Conservation (phyloP, 2,113 vertebrate genomes). For the Vanacampus margaritifer region DNA sequence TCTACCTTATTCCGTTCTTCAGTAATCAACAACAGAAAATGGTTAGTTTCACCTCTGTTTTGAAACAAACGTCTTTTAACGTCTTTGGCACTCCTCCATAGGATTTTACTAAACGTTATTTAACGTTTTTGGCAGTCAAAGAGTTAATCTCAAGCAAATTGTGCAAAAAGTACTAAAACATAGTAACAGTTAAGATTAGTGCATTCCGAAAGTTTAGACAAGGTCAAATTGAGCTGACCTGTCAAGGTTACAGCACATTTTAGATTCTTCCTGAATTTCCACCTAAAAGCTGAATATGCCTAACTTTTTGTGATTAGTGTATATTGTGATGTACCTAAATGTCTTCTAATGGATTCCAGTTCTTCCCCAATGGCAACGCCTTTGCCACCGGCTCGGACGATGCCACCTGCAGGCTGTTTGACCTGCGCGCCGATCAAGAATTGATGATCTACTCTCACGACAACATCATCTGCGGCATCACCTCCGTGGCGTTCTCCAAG, state of each 20-base stretch:
- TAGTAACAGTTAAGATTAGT: no score
- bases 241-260: background rate
- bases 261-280: background rate
- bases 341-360: slow-evolving; percentile 68
- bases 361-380: slow-evolving; percentile 97
- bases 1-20: no score
- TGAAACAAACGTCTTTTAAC: no score
- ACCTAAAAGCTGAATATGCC: background rate
- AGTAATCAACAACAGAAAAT: no score
- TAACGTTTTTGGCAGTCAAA: no score
- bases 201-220: no score
- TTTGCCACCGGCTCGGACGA: slow-evolving; percentile 99
- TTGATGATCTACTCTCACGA: slow-evolving; percentile 98
- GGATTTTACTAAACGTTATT: no score
- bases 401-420: slow-evolving; percentile 97
- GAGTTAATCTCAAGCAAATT: no score
- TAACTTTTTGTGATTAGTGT: background rate
- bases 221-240: no score
- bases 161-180: no score
- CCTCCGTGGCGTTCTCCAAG: slow-evolving; percentile 98
- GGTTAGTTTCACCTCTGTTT: no score
- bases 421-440: slow-evolving; percentile 97
- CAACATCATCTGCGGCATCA: slow-evolving; percentile 99
- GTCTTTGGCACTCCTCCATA: no score
- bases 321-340: background rate